Evolutionary conservation across 2,113 vertebrate genomes (phyloP).

Genomic region (Laticauda laticaudata): DNA sequence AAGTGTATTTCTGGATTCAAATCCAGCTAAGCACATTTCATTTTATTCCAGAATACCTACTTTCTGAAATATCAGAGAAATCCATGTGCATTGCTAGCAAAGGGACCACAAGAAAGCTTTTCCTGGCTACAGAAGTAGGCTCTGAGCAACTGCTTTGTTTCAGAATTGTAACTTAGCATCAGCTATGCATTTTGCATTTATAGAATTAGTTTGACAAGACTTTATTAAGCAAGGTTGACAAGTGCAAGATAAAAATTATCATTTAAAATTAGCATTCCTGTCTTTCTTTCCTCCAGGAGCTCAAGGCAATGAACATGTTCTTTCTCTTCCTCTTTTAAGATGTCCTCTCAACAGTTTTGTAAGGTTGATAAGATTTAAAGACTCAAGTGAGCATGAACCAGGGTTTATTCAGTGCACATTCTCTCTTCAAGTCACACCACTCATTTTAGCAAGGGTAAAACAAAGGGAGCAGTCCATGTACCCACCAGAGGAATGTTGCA

Average conservation of each 20-base stretch:
- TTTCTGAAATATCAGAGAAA: background rate
- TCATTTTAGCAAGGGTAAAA: background rate
- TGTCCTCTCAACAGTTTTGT: background rate
- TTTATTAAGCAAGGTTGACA: background rate
- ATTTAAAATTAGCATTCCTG: background rate
- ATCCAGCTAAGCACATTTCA: background rate
- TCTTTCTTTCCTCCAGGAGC: background rate
- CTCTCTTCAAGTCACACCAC: background rate
- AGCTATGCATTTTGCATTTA: background rate
- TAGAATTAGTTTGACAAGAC: background rate
- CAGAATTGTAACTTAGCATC: background rate
- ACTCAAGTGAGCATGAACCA: background rate
- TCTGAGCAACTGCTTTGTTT: background rate
- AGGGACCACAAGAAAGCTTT: background rate
- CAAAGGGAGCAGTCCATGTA: background rate
- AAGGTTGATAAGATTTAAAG: background rate
- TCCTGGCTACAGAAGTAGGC: background rate
- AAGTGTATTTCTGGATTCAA: fast-evolving
- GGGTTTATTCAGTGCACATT: background rate
- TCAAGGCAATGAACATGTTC: background rate
- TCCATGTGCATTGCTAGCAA: background rate
- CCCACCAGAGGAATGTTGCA: background rate
- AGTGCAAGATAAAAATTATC: background rate
- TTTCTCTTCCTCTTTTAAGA: background rate
- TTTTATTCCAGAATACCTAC: background rate